Evolutionary conservation across 2,888 invertebrate species (phyloP), one percentile per base, ranked within the genome.

Genomic region (Linnaemya tessellans): DNA sequence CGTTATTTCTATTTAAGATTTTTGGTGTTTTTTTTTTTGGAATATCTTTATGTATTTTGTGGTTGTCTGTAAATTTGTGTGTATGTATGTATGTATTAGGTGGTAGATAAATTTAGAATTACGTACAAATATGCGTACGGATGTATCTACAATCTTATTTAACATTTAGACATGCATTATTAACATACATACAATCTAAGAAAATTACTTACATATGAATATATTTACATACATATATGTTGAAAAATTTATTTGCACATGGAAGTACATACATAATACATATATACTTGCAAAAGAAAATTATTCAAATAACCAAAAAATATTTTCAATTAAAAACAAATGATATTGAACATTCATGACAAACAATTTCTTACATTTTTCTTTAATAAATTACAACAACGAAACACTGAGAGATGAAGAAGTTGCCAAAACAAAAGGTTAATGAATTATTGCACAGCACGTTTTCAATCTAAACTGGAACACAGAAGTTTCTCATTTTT

Each of bases 1-100:
- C 15, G 13, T 25, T 56, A 25, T 56, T 56, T 56, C 56, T 56
- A 56, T 56, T 56, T 56, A 25, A 15, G 25, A 8, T 15, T 56
- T 25, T 4, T 1, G 25, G 22, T 13, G 15, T 56, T 15, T 56
- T 25, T 56, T 25, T 20, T 51, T 51, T 46, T 46, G 46, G 46
- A 46, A 46, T 46, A 18, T 7, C 10, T 1, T 51, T 49, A 8
- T 3, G 7, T 35, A 35, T 35, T 35, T 35, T 35, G 7, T 38
- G 1, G 10, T 1, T 46, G 46, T 13, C 13, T 43, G 35, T 35
- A 35, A n/a, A 35, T 35, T 35, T 11, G 4, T 49, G n/a, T 11
- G 18, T 49, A 49, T 49, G 49, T 18, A 49, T 4, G n/a, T 18
- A 49, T 22, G 7, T 11, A 56, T 58, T 1, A 41, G 11, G 41